Evolutionary conservation across 2,797 vertebrate species (phyloP).

Genomic region (Microctenopoma stevenorrisi): DNA sequence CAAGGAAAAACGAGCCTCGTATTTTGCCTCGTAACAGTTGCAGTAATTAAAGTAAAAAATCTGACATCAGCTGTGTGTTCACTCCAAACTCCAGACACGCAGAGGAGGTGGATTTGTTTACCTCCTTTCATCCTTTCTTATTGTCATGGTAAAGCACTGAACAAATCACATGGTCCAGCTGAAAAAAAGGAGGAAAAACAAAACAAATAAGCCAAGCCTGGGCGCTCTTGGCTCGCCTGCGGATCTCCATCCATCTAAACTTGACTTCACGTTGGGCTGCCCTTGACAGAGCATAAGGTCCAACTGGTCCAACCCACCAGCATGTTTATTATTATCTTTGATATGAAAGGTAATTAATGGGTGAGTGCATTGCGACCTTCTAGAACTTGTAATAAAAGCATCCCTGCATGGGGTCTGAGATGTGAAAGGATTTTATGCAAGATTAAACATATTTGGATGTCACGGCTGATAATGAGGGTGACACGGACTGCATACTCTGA

Average conservation of each 20-base stretch:
- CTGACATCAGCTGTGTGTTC: slow-evolving; percentile 47
- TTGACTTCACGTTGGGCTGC: slow-evolving; percentile 59
- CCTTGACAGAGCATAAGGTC: slow-evolving; percentile 77
- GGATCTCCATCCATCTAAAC: slow-evolving; percentile 76
- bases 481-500: slow-evolving; percentile 41
- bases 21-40: slow-evolving; percentile 48
- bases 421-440: slow-evolving; percentile 68
- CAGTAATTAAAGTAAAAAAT: slow-evolving; percentile 66
- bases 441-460: slow-evolving; percentile 76
- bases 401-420: slow-evolving; percentile 59
- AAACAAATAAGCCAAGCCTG: slow-evolving; percentile 35
- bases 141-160: slow-evolving; percentile 30
- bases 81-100: slow-evolving; percentile 35
- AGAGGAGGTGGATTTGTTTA: slow-evolving; percentile 19
- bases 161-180: slow-evolving; percentile 23
- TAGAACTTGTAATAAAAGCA: slow-evolving; percentile 67
- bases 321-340: slow-evolving; percentile 83
- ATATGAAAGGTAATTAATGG: slow-evolving; percentile 82
- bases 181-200: background rate
- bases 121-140: slow-evolving; percentile 26
- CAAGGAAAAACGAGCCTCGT: slow-evolving; percentile 29
- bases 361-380: slow-evolving; percentile 67
- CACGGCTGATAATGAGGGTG: slow-evolving; percentile 68
- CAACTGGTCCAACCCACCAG: slow-evolving; percentile 56
- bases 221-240: slow-evolving; percentile 49